These are phyloP conservation scores for Ctenochaetus hawaiiensis DNA, from an alignment of 2,797 vertebrate species.

Conservation along the genomic window DNA sequence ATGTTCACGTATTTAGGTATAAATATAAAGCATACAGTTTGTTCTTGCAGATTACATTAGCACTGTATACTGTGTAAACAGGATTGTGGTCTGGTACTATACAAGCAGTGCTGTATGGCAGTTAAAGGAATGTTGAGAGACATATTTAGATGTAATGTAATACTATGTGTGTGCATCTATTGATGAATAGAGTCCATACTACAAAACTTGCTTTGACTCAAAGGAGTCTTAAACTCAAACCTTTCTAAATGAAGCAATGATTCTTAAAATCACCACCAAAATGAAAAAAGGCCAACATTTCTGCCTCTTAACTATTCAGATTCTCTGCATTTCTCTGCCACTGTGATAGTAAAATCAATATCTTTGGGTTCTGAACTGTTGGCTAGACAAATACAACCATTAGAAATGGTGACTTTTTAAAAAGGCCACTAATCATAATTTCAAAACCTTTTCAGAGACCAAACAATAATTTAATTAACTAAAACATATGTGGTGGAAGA, in stretches of 20 bases:
- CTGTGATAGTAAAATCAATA: background rate
- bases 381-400: background rate
- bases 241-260: too few relatives aligned
- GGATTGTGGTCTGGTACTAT: background rate
- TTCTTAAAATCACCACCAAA: too few relatives aligned
- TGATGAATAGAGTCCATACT: too few relatives aligned
- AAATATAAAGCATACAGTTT: conserved; percentile 15
- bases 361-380: background rate
- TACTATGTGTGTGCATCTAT: too few relatives aligned
- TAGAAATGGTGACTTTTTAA: background rate
- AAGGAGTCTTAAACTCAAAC: too few relatives aligned
- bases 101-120: background rate
- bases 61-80: conserved; percentile 1
- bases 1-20: conserved; percentile 3
- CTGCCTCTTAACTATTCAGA: too few relatives aligned
- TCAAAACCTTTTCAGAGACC: too few relatives aligned
- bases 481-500: too few relatives aligned
- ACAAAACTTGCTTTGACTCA: background rate
- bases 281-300: too few relatives aligned
- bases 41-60: background rate
- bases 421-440: background rate
- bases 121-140: background rate
- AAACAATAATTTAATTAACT: too few relatives aligned
- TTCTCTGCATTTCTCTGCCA: background rate
- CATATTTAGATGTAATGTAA: background rate